These are phyloP conservation scores for Urocyon cinereoargenteus DNA, from an alignment of 2,797 vertebrate species.

Conservation along the genomic window DNA sequence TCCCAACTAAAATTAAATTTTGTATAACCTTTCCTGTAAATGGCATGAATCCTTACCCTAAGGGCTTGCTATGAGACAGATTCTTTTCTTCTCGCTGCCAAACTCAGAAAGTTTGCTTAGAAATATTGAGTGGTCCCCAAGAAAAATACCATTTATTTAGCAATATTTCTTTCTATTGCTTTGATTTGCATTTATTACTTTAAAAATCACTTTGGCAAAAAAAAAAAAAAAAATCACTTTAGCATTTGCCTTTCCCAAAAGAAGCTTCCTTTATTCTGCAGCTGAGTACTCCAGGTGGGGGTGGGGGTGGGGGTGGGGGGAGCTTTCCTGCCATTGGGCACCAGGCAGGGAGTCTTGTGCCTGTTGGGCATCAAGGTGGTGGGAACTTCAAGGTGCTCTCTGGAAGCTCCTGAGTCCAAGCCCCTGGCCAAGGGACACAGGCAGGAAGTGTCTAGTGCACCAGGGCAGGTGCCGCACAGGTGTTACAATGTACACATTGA, in stretches of 20 bases:
- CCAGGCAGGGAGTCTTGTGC: not conserved
- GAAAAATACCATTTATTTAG: not conserved
- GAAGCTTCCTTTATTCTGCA: not conserved
- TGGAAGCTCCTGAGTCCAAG: not conserved
- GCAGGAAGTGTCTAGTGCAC: not conserved
- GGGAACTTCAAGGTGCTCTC: conserved; percentile 65
- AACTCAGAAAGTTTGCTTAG: not conserved
- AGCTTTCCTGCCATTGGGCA: not conserved
- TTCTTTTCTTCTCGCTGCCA: not conserved
- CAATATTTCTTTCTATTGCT: not conserved
- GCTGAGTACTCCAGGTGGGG: too few relatives aligned
- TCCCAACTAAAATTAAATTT: conserved; percentile 32
- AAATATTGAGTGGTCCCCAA: not conserved
- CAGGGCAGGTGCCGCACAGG: not conserved
- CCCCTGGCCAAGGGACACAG: not conserved
- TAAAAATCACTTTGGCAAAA: not conserved
- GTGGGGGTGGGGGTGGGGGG: too few relatives aligned
- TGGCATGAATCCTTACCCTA: not conserved
- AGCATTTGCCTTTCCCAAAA: not conserved
- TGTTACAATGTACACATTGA: not conserved
- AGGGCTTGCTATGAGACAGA: not conserved
- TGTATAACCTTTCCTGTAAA: not conserved
- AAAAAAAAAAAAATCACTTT: not conserved
- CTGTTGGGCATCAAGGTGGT: conserved; percentile 64
- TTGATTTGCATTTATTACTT: conserved; percentile 4